These are phyloP conservation scores for Notocelia uddmanniana DNA, from an alignment of 2,888 invertebrate genomes.

Conservation along the genomic window DNA sequence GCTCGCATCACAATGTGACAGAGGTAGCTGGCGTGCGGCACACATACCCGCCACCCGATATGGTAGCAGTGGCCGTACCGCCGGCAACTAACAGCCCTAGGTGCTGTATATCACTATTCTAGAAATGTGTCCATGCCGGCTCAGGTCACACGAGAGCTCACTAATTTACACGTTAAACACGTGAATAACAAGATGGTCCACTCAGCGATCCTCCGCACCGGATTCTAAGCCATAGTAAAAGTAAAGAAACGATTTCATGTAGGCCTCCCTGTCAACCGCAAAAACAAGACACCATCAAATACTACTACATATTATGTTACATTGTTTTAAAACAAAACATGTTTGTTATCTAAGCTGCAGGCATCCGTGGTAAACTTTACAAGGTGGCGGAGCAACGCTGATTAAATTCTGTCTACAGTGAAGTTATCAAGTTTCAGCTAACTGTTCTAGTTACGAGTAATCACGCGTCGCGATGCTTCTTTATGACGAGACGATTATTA, in stretches of 20 bases:
- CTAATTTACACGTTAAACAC: conserved; percentile 2
- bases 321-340: conserved; percentile 50
- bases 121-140: conserved; percentile 4
- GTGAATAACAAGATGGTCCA: background rate
- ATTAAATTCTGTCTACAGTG: conserved; percentile 58
- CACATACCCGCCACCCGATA: conserved; percentile 79
- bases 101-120: conserved; percentile 48
- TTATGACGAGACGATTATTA: conserved; percentile 29
- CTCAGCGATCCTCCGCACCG: background rate
- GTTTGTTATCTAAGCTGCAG: conserved; percentile 55
- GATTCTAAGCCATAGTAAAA: conserved; percentile 20
- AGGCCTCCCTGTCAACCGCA: conserved; percentile 14
- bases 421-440: conserved; percentile 57
- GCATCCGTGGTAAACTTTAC: conserved; percentile 58
- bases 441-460: conserved; percentile 49
- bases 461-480: conserved; percentile 47
- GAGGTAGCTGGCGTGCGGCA: conserved; percentile 77
- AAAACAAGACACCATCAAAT: conserved; percentile 51
- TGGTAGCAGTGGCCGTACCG: conserved; percentile 68
- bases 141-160: conserved; percentile 3
- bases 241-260: conserved; percentile 16
- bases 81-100: conserved; percentile 69
- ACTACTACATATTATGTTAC: conserved; percentile 54
- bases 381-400: conserved; percentile 55
- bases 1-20: conserved; percentile 55